phyloP scores from a whole-genome alignment of 2,113 vertebrate genomes.

The Himantopus leucocephalus region DNA sequence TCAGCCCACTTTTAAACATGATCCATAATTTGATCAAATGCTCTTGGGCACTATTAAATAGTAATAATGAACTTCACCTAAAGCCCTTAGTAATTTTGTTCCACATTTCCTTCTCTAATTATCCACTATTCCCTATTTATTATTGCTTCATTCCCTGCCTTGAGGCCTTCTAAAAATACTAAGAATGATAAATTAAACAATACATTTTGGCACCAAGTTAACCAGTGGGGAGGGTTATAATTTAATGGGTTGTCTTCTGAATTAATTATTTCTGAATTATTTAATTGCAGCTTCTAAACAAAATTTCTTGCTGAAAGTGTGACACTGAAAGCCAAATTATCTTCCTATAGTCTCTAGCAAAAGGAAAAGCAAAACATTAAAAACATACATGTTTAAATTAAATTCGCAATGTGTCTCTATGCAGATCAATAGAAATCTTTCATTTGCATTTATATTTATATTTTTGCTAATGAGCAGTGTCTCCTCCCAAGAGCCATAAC shows the following conservation, averaged over 20 bases:
- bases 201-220: constrained; percentile 79
- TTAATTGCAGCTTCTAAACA: constrained; percentile 78
- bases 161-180: constrained; percentile 81
- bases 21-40: constrained; percentile 82
- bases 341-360: not conserved
- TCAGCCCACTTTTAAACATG: constrained; percentile 75
- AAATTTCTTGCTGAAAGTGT: constrained; percentile 67
- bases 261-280: constrained; percentile 85
- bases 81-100: constrained; percentile 85
- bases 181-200: constrained; percentile 86
- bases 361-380: not conserved
- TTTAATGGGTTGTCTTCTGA: constrained; percentile 81
- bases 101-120: constrained; percentile 84
- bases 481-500: not conserved
- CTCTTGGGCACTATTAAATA: constrained; percentile 84
- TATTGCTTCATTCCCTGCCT: constrained; percentile 82
- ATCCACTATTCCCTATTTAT: constrained; percentile 84
- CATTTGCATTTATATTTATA: constrained; percentile 37
- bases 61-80: constrained; percentile 86
- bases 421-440: not conserved
- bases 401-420: not conserved
- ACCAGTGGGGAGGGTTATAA: constrained; percentile 81
- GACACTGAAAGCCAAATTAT: constrained; percentile 26
- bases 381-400: not conserved
- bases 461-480: constrained; percentile 25